Evolutionary conservation across 2,797 vertebrate species (phyloP).

Genomic region (Cetoscarus ocellatus): DNA sequence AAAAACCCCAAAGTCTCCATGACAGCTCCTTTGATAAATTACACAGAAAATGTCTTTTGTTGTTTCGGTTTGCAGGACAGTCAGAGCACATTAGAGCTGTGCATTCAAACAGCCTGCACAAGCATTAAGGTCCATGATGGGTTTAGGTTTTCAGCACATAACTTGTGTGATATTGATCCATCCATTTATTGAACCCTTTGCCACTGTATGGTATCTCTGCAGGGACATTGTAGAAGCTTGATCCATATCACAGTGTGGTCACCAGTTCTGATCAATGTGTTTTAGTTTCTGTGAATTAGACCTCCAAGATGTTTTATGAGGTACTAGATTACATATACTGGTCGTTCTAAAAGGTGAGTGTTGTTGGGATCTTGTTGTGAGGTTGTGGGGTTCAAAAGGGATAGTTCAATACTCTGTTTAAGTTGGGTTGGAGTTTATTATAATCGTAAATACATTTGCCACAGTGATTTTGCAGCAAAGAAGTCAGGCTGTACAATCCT

Average conservation of each 20-base stretch:
- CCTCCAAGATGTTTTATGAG: too few relatives aligned
- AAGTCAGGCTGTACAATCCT: too few relatives aligned
- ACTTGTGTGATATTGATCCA: constrained; percentile 6
- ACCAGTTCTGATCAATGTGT: not conserved
- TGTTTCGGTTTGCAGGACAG: not conserved
- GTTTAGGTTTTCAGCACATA: constrained; percentile 8
- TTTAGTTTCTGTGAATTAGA: too few relatives aligned
- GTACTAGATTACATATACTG: too few relatives aligned
- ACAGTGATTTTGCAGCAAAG: too few relatives aligned
- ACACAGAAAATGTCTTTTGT: not conserved
- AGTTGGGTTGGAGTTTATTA: too few relatives aligned
- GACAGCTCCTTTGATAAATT: not conserved
- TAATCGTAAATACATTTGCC: too few relatives aligned
- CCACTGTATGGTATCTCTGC: not conserved
- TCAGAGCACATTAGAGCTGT: not conserved
- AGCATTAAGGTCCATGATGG: not conserved
- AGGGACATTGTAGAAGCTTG: not conserved
- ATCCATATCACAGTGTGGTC: constrained; percentile 1
- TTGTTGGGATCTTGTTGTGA: too few relatives aligned
- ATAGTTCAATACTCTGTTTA: too few relatives aligned
- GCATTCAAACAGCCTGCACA: not conserved
- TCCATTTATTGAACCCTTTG: not conserved
- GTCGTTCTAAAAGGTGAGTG: too few relatives aligned
- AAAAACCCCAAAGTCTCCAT: not conserved
- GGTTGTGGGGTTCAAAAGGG: too few relatives aligned